Percentiles rank a stretch among this genome's conserved stretches.
Conservation (phyloP, 92 coral and sea anemone genomes). For the Plumapathes pennacea region DNA sequence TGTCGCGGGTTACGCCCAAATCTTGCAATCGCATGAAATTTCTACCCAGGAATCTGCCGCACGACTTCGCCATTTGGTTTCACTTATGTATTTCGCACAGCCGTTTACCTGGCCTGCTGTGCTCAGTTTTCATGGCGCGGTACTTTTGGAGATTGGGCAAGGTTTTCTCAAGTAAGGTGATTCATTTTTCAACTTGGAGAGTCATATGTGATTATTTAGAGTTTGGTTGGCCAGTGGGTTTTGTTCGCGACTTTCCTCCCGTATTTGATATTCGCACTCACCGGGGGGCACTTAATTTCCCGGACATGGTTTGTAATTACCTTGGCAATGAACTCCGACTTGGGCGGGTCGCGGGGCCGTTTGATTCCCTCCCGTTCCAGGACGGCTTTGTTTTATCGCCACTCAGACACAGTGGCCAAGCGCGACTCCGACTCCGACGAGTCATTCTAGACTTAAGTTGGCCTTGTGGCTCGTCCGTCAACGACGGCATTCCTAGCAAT, state of each 20-base stretch:
- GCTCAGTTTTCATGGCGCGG: conserved; percentile 29
- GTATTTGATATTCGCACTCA: background rate
- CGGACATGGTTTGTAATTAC: background rate
- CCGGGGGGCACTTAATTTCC: conserved; percentile 14
- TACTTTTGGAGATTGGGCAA: conserved; percentile 22
- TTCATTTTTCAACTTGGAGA: conserved; percentile 18
- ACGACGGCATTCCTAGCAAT: conserved; percentile 27
- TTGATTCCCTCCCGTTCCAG: background rate
- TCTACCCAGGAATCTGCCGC: conserved; percentile 9
- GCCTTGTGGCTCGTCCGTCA: conserved; percentile 35
- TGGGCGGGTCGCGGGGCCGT: conserved; percentile 5
- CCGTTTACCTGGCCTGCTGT: conserved; percentile 25
- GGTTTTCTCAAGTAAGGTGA: conserved; percentile 26
- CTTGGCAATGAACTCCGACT: background rate
- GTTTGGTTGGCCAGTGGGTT: conserved; percentile 40
- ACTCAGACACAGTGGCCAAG: conserved; percentile 23
- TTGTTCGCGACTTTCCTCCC: background rate
- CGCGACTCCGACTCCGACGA: conserved; percentile 9
- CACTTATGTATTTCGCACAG: conserved; percentile 34
- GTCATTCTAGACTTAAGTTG: conserved; percentile 44
- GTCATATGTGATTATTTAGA: conserved; percentile 20
- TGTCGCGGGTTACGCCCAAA: conserved; percentile 34
- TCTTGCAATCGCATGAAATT: conserved; percentile 10
- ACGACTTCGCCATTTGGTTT: conserved; percentile 30
- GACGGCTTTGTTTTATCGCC: conserved; percentile 17